Conservation (phyloP, 2,888 invertebrate genomes). For the Aricia artaxerxes region DNA sequence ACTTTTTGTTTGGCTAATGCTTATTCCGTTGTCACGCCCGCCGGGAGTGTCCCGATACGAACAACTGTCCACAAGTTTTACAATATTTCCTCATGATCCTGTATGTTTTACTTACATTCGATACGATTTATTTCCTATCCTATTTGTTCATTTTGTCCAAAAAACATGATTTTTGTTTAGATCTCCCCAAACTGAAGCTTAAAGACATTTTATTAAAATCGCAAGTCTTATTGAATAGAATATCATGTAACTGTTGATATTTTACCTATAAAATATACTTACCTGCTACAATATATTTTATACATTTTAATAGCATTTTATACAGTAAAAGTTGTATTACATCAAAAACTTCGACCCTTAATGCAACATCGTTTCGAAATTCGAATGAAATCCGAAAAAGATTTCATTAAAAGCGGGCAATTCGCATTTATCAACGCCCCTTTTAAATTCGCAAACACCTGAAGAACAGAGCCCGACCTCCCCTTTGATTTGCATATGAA, state of each 20-base stretch:
- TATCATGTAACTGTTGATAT: too few species aligned
- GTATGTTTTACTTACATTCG: conserved; percentile 11
- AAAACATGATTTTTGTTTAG: neutral
- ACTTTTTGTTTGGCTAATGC: conserved; percentile 36
- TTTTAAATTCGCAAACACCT: conserved; percentile 33
- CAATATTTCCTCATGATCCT: conserved; percentile 14
- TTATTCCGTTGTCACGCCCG: conserved; percentile 31
- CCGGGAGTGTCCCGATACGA: conserved; percentile 2
- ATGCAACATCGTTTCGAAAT: neutral
- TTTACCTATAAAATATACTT: too few species aligned
- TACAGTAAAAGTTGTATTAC: neutral
- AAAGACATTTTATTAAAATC: neutral
- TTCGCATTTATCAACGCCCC: conserved; percentile 28
- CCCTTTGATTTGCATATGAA: conserved; percentile 60
- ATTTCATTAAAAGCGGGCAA: conserved; percentile 22
- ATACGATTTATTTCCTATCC: neutral
- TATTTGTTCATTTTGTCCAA: neutral
- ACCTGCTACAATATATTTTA: too few species aligned
- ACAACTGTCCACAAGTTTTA: conserved; percentile 30
- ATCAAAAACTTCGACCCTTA: neutral
- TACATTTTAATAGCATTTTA: too few species aligned
- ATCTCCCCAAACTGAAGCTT: neutral
- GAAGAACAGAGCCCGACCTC: conserved; percentile 45
- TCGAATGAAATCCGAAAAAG: neutral
- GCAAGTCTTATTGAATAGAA: too few species aligned